phyloP scores from a whole-genome alignment of 2,888 invertebrate species.

The Ophion costatus region DNA sequence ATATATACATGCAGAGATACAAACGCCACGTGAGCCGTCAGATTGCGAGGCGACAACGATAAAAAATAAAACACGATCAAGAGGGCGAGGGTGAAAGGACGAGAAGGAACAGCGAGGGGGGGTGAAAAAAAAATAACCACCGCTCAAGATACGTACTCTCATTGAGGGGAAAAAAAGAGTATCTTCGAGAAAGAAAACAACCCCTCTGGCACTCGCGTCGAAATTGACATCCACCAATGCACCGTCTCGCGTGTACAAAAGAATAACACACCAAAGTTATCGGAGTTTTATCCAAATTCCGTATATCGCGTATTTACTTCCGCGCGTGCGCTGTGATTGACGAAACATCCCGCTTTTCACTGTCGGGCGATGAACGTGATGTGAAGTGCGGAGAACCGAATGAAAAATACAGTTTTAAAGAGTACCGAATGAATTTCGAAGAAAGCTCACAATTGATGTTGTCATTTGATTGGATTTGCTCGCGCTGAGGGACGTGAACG shows the following conservation, averaged over 20 bases:
- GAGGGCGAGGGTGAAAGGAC: slow-evolving; percentile 28
- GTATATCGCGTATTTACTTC: not conserved
- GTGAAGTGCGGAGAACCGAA: slow-evolving; percentile 52
- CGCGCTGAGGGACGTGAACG: not conserved
- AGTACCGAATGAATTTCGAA: too few species aligned
- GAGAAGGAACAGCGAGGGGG: slow-evolving; percentile 39
- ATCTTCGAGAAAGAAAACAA: not conserved
- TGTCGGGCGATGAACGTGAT: slow-evolving; percentile 43
- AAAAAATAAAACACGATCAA: slow-evolving; percentile 5
- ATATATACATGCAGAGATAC: slow-evolving; percentile 7
- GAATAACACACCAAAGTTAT: not conserved
- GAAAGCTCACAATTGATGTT: too few species aligned
- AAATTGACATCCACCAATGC: slow-evolving; percentile 7
- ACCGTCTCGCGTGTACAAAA: not conserved
- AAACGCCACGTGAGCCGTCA: slow-evolving; percentile 2
- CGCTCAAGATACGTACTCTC: not conserved
- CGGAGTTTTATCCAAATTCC: slow-evolving; percentile 11
- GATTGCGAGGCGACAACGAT: not conserved
- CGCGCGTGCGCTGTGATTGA: slow-evolving; percentile 45
- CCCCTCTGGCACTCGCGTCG: not conserved
- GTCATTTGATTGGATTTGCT: not conserved
- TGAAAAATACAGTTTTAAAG: not conserved
- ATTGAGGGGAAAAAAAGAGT: not conserved
- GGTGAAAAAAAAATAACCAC: slow-evolving; percentile 30
- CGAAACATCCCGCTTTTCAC: not conserved